These are phyloP conservation scores for Acromyrmex charruanus DNA, from an alignment of 1,140 invertebrate genomes.

Conservation along the genomic window DNA sequence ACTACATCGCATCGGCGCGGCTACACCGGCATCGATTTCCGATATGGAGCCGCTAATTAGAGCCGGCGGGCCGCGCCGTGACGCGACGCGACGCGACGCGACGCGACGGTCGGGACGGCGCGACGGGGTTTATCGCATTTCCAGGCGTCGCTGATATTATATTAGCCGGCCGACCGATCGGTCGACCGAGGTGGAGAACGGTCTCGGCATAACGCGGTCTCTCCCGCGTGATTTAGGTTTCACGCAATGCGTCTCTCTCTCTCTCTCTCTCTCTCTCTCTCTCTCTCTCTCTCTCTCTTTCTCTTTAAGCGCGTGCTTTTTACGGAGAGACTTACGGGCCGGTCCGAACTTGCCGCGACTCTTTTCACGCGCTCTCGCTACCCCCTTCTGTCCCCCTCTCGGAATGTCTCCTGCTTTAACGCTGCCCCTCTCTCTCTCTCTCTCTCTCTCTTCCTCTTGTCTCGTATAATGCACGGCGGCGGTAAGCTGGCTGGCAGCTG, in stretches of 20 bases:
- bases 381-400: conserved; percentile 6
- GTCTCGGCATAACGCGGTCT: conserved; percentile 49
- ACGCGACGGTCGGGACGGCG: conserved; percentile 44
- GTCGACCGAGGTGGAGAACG: conserved; percentile 44
- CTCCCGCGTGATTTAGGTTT: conserved; percentile 57
- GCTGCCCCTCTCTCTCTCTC: conserved; percentile 20
- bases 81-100: neutral
- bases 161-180: conserved; percentile 48
- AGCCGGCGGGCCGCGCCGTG: conserved; percentile 51
- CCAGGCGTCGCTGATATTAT: conserved; percentile 66
- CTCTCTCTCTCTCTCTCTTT: neutral
- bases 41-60: conserved; percentile 64
- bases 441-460: conserved; percentile 53
- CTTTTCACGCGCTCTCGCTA: conserved; percentile 68
- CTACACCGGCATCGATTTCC: conserved; percentile 59
- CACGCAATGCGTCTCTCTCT: neutral
- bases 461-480: conserved; percentile 80
- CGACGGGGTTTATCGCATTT: conserved; percentile 61
- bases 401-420: conserved; percentile 40
- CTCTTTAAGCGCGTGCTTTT: conserved; percentile 68
- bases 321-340: conserved; percentile 79
- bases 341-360: conserved; percentile 48
- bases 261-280: neutral
- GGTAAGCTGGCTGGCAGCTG: conserved; percentile 84
- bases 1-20: conserved; percentile 55